phyloP scores from a whole-genome alignment of 2,888 invertebrate genomes.

The Coelopa pilipes region DNA sequence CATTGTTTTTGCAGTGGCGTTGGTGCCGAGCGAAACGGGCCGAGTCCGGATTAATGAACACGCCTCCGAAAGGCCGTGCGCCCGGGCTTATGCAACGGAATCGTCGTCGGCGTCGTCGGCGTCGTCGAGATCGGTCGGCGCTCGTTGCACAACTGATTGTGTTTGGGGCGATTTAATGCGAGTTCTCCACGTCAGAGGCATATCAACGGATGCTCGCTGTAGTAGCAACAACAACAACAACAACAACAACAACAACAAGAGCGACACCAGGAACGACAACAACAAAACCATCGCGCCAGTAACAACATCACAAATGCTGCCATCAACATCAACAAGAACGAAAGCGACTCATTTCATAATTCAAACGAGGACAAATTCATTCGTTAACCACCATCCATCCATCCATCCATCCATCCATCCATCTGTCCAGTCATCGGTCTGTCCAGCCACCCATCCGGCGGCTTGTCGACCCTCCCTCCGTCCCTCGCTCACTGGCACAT shows the following conservation, averaged over 20 bases:
- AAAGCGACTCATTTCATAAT: conserved; percentile 11
- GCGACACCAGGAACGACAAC: conserved; percentile 3
- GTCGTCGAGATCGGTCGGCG: not conserved
- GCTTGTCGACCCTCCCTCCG: no score
- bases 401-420: not conserved
- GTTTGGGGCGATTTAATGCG: not conserved
- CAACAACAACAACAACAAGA: no score
- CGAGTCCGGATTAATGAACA: conserved; percentile 18
- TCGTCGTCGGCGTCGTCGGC: not conserved
- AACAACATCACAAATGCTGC: not conserved
- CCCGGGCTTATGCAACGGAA: conserved; percentile 8
- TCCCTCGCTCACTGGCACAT: no score
- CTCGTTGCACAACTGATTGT: not conserved
- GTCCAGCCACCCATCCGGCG: no score
- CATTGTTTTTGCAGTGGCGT: not conserved
- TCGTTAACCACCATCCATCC: conserved; percentile 2
- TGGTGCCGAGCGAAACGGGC: not conserved
- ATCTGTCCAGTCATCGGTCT: not conserved
- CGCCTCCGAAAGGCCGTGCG: not conserved
- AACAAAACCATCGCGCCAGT: not conserved
- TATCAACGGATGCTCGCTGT: no score
- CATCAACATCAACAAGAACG: conserved; percentile 5
- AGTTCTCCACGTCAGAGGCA: conserved; percentile 1
- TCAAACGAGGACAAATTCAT: conserved; percentile 12
- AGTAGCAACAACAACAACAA: no score